phyloP scores from a whole-genome alignment of 2,113 vertebrate genomes.

The Oceanodroma tethys region DNA sequence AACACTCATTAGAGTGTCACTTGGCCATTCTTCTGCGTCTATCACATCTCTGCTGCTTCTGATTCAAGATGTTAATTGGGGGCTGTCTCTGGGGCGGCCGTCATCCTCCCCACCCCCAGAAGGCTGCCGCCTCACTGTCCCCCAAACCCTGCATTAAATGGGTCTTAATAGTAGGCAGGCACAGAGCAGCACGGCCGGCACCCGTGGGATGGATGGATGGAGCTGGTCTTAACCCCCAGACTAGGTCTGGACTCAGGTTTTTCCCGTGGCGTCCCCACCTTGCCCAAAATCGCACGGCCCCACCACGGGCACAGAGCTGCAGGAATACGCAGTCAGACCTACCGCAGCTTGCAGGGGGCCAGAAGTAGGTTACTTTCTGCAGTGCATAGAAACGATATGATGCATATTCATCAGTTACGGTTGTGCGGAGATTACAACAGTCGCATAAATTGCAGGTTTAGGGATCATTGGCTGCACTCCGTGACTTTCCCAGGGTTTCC shows the following conservation, averaged over 20 bases:
- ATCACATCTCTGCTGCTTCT: background rate
- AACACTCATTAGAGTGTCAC: slow-evolving; percentile 22
- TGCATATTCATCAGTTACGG: slow-evolving; percentile 52
- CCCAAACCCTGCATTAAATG: background rate
- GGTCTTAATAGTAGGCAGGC: background rate
- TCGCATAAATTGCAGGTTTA: slow-evolving; percentile 43
- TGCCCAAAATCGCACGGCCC: background rate
- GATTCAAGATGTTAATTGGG: background rate
- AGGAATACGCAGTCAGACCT: background rate
- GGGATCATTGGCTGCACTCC: background rate
- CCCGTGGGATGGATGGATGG: background rate
- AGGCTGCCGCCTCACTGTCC: background rate
- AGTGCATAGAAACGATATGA: slow-evolving; percentile 16
- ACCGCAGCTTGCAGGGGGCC: background rate
- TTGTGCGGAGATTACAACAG: background rate
- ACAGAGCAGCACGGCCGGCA: background rate
- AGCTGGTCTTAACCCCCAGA: background rate
- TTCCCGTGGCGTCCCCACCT: rapidly evolving
- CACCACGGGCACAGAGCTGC: background rate
- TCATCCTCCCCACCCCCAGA: background rate
- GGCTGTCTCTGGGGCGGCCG: background rate
- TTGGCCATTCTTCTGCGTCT: slow-evolving; percentile 1
- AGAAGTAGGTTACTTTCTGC: slow-evolving; percentile 54
- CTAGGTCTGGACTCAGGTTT: background rate
- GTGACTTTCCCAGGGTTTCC: slow-evolving; percentile 10